A percentile compares a stretch with the other conserved stretches of the same genome.
Evolutionary conservation across 2,797 vertebrate genomes (phyloP).

Genomic region (Paguma larvata): DNA sequence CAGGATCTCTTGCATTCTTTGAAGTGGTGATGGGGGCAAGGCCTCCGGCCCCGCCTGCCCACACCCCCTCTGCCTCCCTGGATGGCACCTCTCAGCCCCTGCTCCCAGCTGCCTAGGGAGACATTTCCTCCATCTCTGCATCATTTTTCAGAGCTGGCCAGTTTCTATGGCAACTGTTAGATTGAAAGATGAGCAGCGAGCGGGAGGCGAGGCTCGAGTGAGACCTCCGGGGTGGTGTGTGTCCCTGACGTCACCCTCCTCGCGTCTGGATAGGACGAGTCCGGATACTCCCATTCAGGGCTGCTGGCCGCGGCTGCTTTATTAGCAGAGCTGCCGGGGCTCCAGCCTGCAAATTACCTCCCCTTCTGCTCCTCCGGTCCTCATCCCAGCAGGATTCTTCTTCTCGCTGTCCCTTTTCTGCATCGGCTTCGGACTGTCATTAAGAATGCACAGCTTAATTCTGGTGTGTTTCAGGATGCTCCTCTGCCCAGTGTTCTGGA

Average conservation of each 20-base stretch:
- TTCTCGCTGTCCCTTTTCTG: slow-evolving; percentile 31
- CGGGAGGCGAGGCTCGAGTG: slow-evolving; percentile 85
- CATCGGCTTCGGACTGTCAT: slow-evolving; percentile 75
- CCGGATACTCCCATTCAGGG: slow-evolving; percentile 88
- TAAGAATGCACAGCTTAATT: slow-evolving; percentile 87
- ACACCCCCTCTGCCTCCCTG: not conserved
- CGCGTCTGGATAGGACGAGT: slow-evolving; percentile 91
- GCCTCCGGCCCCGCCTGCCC: accelerated
- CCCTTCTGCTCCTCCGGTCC: slow-evolving; percentile 48
- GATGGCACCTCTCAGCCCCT: slow-evolving; percentile 7
- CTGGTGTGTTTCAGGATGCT: slow-evolving; percentile 72
- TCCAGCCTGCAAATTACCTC: slow-evolving; percentile 84
- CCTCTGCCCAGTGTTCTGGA: slow-evolving; percentile 60
- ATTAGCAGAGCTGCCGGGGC: slow-evolving; percentile 87
- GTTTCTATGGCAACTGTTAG: slow-evolving; percentile 94
- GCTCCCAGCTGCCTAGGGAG: slow-evolving; percentile 79
- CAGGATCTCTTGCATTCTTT: not conserved
- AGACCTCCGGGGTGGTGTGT: slow-evolving; percentile 89
- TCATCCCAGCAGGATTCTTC: not conserved
- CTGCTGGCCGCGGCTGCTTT: slow-evolving; percentile 85
- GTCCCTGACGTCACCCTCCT: slow-evolving; percentile 84
- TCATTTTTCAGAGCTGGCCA: slow-evolving; percentile 85
- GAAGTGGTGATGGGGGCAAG: not conserved
- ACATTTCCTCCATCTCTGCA: slow-evolving; percentile 86
- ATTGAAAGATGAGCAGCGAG: slow-evolving; percentile 90